Evolutionary conservation across 2,888 invertebrate genomes (phyloP), one percentile per base, ranked within the genome.

Genomic region (Calliopum simillimum): DNA sequence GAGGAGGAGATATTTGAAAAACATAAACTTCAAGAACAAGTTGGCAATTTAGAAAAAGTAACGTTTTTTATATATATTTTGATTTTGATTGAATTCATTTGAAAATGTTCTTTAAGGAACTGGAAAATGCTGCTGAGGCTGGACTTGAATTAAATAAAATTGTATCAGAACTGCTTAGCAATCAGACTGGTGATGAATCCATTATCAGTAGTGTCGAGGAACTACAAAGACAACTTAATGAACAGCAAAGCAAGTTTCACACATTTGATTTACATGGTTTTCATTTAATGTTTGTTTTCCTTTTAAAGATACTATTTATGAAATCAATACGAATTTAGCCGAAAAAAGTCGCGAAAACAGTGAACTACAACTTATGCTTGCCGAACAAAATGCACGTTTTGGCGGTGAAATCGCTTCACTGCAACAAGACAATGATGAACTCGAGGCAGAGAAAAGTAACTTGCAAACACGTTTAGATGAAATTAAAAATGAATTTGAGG

Each of bases 51-150:
- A 79, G 89, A 94, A 87, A 90, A 92, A 88, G 90, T 89, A 12
- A 25, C 3, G 13, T 58, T 58, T 51, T 71, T 19, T 4, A 13
- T 12, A 41, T 33, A 58, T 33, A 19, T 6, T 21, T 4, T 13
- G 2, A 58, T 43, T 53, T 51, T 51, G 3, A 14, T 51, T 51
- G 3, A 14, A 43, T 21, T n/a, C 21, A n/a, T 33, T 51, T 23
- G n/a, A 23, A 51, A 23, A 55, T 21, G 46, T 4, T 19, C 4
- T 67, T 68, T 25, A 79, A 89, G 81, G 90, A 95, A 80, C 88
- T 95, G 53, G 94, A 95, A 84, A 92, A 90, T 79, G 93, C 94
- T 1, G 93, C 94, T 0, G 93, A 94, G 78, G 93, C 94, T 8
- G 92, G 92, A 55, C 86, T 95, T 75, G 95, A 95, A 84, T 82